Evolutionary conservation across 1,140 invertebrate species (phyloP), one percentile per base, ranked within the genome.

Genomic region (Trissolcus basalis): DNA sequence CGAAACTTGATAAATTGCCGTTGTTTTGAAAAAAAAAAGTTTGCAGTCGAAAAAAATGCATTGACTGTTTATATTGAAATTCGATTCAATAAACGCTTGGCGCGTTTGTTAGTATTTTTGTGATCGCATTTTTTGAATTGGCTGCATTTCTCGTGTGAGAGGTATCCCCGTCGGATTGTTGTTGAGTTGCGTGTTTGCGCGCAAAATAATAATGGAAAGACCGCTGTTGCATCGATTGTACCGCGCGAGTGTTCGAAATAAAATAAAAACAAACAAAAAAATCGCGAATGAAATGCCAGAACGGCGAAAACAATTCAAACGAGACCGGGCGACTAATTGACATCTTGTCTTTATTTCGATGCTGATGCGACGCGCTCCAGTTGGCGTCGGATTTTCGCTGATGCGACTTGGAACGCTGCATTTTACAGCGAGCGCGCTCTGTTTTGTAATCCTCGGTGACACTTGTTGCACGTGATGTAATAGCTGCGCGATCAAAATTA

Each of bases 391-490:
- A 74, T 60, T 64, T 76, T 69, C 50, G 50, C 36, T 45, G 39
- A 41, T 47, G 45, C 11, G 33, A 69, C 63, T 50, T 59, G 48
- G 55, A 48, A 47, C 49, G 55, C 54, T 60, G 48, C 41, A 60
- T 64, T 76, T 67, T 61, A 58, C 70, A 70, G 27, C 45, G n/a
- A 49, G 41, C 58, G 12, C 47, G 35, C 63, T 61, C 56, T 65
- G 63, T 68, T 75, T 75, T 75, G 71, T 79, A 79, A 75, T 75
- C 54, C 58, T 61, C 56, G 67, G 55, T 75, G 71, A 79, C 77
- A 75, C 71, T 79, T 75, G 77, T 79, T 79, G 77, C 71, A 53
- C 70, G 54, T 56, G 61, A 67, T 71, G 77, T 74, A 74, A 73
- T 59, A 71, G 49, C 51, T 44, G 56, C 41, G 59, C 65, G 32